phyloP scores from a whole-genome alignment of 1,140 invertebrate species.

The Drosophila insularis region DNA sequence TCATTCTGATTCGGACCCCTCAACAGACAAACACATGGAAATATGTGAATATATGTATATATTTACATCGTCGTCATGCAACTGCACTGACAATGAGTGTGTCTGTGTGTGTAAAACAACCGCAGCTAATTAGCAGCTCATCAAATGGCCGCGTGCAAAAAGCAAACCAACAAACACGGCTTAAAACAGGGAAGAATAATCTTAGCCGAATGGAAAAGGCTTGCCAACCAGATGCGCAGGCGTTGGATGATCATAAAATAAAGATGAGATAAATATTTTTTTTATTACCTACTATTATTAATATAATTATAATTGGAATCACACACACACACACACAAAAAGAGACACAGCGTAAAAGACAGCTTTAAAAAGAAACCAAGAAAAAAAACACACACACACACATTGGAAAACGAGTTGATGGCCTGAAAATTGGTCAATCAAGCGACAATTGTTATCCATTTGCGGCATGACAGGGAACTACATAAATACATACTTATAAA shows the following conservation, averaged over 20 bases:
- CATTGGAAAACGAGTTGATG: slow-evolving; percentile 61
- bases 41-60: neutral
- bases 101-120: slow-evolving; percentile 41
- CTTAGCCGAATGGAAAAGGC: neutral
- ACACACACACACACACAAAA: slow-evolving; percentile 1
- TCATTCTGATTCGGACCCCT: slow-evolving; percentile 64
- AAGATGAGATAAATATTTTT: slow-evolving; percentile 24
- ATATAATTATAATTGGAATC: slow-evolving; percentile 10
- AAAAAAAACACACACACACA: too few species aligned
- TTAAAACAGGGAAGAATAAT: neutral
- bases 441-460: slow-evolving; percentile 74
- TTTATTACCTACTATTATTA: slow-evolving; percentile 1
- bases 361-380: slow-evolving; percentile 42
- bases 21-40: slow-evolving; percentile 33
- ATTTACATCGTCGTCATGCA: slow-evolving; percentile 9
- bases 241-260: slow-evolving; percentile 33
- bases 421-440: slow-evolving; percentile 73
- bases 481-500: slow-evolving; percentile 51
- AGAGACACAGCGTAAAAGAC: slow-evolving; percentile 1
- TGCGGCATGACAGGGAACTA: slow-evolving; percentile 49
- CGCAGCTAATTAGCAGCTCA: slow-evolving; percentile 75
- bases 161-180: slow-evolving; percentile 36
- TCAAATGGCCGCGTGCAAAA: slow-evolving; percentile 72
- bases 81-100: slow-evolving; percentile 1
- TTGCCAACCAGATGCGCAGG: slow-evolving; percentile 27